A percentile compares a stretch with the other conserved stretches of the same genome.
These are phyloP conservation scores for Brienomyrus longianalis DNA, from an alignment of 2,113 vertebrate species.

Conservation along the genomic window DNA sequence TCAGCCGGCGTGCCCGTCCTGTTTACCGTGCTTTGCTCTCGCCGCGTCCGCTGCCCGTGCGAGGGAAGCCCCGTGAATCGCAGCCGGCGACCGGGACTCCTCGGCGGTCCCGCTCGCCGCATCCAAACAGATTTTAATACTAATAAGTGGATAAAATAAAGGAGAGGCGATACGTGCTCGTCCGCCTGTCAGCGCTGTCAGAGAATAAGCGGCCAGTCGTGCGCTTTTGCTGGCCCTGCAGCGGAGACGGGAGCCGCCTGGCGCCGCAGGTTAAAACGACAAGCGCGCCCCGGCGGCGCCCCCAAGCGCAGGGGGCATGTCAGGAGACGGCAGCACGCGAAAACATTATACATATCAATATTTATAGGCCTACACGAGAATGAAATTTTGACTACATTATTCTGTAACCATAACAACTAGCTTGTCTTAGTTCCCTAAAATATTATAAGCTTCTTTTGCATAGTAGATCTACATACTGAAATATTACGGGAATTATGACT, in stretches of 20 bases:
- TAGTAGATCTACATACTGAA: background rate
- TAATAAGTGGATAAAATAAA: background rate
- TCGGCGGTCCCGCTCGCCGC: slow-evolving; percentile 29
- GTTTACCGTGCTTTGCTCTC: slow-evolving; percentile 1
- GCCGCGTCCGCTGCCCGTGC: background rate
- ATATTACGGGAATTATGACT: background rate
- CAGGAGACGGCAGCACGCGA: background rate
- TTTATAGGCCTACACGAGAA: background rate
- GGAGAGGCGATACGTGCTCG: slow-evolving; percentile 37
- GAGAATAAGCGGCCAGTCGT: background rate
- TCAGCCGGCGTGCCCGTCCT: background rate
- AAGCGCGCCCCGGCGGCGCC: background rate
- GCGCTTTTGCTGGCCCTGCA: background rate
- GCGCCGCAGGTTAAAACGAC: slow-evolving; percentile 22
- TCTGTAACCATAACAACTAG: background rate
- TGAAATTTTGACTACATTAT: background rate
- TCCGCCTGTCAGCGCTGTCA: slow-evolving; percentile 40
- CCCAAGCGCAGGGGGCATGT: background rate
- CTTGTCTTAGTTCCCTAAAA: background rate
- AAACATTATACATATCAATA: background rate
- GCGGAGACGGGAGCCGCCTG: slow-evolving; percentile 26
- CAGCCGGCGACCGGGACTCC: slow-evolving; percentile 21
- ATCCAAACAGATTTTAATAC: background rate
- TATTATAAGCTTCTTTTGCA: background rate
- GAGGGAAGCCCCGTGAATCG: background rate